These are phyloP conservation scores for Turnix velox DNA, from an alignment of 2,113 vertebrate genomes.

Conservation along the genomic window DNA sequence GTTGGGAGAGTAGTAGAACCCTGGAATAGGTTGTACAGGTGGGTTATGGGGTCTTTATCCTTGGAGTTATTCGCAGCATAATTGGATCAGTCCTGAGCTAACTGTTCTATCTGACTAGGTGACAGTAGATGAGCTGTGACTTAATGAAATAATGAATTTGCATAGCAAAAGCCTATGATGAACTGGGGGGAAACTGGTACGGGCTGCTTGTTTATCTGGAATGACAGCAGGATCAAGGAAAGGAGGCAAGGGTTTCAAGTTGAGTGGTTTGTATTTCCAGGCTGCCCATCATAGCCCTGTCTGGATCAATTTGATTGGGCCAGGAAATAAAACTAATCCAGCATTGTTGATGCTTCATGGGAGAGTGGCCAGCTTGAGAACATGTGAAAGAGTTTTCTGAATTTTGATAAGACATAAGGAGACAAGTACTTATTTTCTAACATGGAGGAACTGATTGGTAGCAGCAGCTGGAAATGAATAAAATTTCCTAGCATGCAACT, in stretches of 20 bases:
- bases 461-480: neutral
- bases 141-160: neutral
- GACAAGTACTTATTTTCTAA: neutral
- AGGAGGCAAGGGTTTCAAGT: neutral
- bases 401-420: accelerated
- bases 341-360: neutral
- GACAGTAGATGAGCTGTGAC: neutral
- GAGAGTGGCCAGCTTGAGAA: neutral
- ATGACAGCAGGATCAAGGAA: neutral
- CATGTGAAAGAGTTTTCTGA: neutral
- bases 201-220: neutral
- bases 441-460: neutral
- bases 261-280: neutral
- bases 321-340: neutral
- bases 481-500: neutral
- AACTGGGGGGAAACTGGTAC: neutral
- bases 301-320: accelerated
- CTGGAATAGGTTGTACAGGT: neutral
- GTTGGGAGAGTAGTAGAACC: neutral
- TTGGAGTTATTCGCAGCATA: neutral
- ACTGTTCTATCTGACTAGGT: neutral
- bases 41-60: neutral
- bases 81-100: neutral
- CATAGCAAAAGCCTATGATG: neutral
- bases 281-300: neutral